Conservation (phyloP, 1,140 invertebrate species). For the Amyelois transitella region DNA sequence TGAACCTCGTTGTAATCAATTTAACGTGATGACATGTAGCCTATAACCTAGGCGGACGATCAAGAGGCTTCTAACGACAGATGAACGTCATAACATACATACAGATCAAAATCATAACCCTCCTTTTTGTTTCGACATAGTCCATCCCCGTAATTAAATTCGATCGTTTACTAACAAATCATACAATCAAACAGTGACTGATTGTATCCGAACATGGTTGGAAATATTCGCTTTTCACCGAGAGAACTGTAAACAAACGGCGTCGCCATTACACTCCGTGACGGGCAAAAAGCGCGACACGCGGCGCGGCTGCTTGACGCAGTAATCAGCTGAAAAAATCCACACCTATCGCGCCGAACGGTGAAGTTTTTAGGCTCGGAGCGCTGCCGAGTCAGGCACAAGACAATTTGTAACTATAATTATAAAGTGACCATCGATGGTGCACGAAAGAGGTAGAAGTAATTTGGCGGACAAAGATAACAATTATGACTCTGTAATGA, state of each 20-base stretch:
- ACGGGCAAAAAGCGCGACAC: conserved; percentile 4
- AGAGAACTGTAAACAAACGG: neutral
- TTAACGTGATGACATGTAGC: neutral
- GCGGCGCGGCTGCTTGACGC: neutral
- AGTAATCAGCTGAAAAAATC: neutral
- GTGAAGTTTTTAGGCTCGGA: neutral
- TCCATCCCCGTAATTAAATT: too few relatives aligned
- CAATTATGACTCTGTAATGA: too few relatives aligned
- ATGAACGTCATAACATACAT: neutral
- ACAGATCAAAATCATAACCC: too few relatives aligned
- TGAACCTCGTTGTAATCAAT: neutral
- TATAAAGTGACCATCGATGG: neutral
- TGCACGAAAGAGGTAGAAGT: too few relatives aligned
- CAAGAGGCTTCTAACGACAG: neutral
- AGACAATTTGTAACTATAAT: neutral
- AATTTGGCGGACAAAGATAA: too few relatives aligned
- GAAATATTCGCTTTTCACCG: neutral
- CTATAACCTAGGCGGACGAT: neutral
- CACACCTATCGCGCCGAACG: neutral
- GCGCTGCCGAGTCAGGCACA: neutral
- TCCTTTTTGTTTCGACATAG: too few relatives aligned
- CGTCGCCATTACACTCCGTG: conserved; percentile 9
- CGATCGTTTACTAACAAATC: too few relatives aligned
- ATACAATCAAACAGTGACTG: neutral
- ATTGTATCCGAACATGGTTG: neutral